Base-by-base conservation (phyloP, 2,888 invertebrate genomes). In the Leucoma salicis region DNA sequence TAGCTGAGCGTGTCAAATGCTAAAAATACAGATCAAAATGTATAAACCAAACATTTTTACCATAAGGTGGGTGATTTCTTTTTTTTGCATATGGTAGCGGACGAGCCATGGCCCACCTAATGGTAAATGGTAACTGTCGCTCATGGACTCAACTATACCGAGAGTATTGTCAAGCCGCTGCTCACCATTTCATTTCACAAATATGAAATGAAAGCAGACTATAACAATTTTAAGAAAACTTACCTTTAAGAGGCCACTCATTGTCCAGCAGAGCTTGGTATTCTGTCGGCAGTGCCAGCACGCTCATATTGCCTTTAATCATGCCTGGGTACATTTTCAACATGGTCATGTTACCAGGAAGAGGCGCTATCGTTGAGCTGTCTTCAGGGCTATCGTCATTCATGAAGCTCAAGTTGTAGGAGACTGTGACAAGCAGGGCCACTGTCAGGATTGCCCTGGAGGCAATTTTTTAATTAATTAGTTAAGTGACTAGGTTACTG, bases 381-480 rank as follows among this genome's bases (percentile, higher is more conserved):
- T 1, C 14, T 2, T n/a, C 25, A 16, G 35, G 13, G 10, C 12
- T 16, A 7, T 6, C 33, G 34, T 66, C 66, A 11, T 67, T 66
- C 16, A 53, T 62, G n/a, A 63, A 35, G 13, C 69, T 76, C 25
- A 90, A 66, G 58, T 84, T 84, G 72, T 91, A 92, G 2, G 92
- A 91, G 3, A 92, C 73, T 0, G 91, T 86, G 29, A 91, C 85
- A 28, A 92, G 76, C 10, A 92, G 60, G 0, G 87, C 82, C 53
- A 92, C 79, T 2, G 84, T 77, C 25, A 92, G 85, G 3, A 91
- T 56, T n/a, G 84, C 71, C 54, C 92, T 92, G 78, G 10, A 68
- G 31, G 36, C 36, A 45, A 45, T 12, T 12, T 6, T 3, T 13
- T 29, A n/a, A n/a, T n/a, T n/a, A n/a, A n/a, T n/a, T n/a, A n/a